A percentile compares a stretch with the other conserved stretches of the same genome.
Evolutionary conservation across 2,113 vertebrate species (phyloP).

Genomic region (Dipodomys ordii): DNA sequence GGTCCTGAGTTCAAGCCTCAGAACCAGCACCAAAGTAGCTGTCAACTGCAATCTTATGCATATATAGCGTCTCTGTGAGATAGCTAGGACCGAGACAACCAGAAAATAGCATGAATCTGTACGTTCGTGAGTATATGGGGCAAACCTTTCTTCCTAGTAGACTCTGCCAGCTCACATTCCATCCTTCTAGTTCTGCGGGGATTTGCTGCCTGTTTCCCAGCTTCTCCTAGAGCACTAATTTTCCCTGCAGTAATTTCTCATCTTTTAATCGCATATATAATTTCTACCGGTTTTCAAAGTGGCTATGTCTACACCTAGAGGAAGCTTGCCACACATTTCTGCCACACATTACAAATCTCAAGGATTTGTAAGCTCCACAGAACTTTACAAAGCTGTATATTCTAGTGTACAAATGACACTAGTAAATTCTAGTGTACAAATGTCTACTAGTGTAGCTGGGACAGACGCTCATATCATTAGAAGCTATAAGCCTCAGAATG

Average conservation of each 20-base stretch:
- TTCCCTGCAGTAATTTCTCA: not conserved
- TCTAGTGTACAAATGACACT: not conserved
- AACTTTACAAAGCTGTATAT: slow-evolving; percentile 26
- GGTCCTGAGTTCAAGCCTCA: no score
- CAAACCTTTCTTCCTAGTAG: not conserved
- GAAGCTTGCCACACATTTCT: not conserved
- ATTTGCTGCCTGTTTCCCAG: not conserved
- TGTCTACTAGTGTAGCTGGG: not conserved
- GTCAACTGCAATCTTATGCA: not conserved
- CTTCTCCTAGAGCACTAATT: not conserved
- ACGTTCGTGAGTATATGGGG: not conserved
- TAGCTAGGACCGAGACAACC: not conserved
- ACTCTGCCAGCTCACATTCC: not conserved
- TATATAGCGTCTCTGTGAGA: slow-evolving; percentile 13
- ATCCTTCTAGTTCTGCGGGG: not conserved
- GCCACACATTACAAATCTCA: not conserved
- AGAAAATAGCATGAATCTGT: not conserved
- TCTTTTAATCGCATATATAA: slow-evolving; percentile 28
- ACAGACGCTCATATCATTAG: not conserved
- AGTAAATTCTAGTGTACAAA: not conserved
- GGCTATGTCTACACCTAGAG: not conserved
- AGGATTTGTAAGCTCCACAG: not conserved
- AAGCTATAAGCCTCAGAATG: not conserved
- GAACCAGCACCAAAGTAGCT: no score
- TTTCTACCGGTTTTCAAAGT: not conserved